Base-by-base conservation (phyloP, 2,113 vertebrate species). In the Candoia aspera region DNA sequence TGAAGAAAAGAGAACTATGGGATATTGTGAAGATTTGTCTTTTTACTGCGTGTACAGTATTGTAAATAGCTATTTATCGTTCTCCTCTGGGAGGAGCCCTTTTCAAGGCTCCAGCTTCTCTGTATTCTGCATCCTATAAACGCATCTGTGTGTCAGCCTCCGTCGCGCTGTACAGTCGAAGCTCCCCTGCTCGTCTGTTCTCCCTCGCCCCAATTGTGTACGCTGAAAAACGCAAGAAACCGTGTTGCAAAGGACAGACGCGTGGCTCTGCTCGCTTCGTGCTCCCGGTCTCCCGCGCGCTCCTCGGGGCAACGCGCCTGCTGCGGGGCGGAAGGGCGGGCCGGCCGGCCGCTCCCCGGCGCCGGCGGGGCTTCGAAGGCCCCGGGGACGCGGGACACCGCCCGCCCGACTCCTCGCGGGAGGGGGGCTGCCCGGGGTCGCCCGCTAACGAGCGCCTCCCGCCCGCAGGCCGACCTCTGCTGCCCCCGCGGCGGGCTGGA, bases 401-500 rank as follows among this genome's bases (percentile, higher is more conserved):
- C 59, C 59, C 59, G 4, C 3, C 62, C 26, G 1, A 68, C 24
- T 8, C 62, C 6, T 26, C 24, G 21, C 6, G 42, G 42, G 42
- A 42, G 60, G 4, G 19, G 83, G 19, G 6, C 8, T 6, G 13
- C 19, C 17, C 1, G 3, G 84, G 2, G 19, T 42, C 4, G 19
- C 46, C 23, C 5, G 57, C 54, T 15, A 55, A 37, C 54, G 3
- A 2, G 1, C 54, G 1, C 46, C 60, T 1, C 55, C 21, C n/a
- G 60, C 91, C 95, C 46, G 53, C 96, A 98, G 98, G 98, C 98
- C 29, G 93, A 95, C 37, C 92, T 98, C 91, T 98, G 98, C 95
- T 96, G 97, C 11, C 92, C 98, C 53, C 97, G 98, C 88, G 98
- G 98, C 95, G 97, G 98, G 93, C 90, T 95, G 96, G 98, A 98